These are phyloP conservation scores for Mirza zaza DNA, from an alignment of 2,113 vertebrate genomes.

Conservation along the genomic window DNA sequence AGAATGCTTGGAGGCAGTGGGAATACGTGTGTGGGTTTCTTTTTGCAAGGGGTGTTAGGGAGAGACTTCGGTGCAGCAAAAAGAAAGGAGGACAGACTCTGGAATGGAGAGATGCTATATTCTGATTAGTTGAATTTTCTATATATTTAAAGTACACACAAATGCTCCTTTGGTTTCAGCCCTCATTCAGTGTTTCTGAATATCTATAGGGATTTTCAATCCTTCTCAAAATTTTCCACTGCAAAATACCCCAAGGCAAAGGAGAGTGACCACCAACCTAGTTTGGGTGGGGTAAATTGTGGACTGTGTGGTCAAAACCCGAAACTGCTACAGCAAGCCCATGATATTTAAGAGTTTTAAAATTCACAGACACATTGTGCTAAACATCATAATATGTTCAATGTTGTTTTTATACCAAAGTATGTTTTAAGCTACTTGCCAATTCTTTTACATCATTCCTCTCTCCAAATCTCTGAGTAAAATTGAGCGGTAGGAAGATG, in stretches of 20 bases:
- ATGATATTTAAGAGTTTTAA: neutral
- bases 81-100: neutral
- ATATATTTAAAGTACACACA: neutral
- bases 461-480: neutral
- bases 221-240: neutral
- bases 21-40: neutral
- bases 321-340: neutral
- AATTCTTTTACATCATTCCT: neutral
- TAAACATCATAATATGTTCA: neutral
- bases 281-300: neutral
- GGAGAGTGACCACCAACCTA: neutral
- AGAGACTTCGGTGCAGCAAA: neutral
- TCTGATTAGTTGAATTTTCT: neutral
- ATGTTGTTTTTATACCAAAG: neutral
- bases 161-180: neutral
- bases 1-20: neutral
- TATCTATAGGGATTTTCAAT: neutral
- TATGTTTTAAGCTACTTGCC: neutral
- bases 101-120: neutral
- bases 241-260: neutral
- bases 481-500: neutral
- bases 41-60: neutral
- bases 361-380: neutral
- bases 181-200: neutral
- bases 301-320: neutral